A percentile compares a stretch with the other conserved stretches of the same genome.
Evolutionary conservation across 2,888 invertebrate genomes (phyloP).

Genomic region (Tridacna gigas): DNA sequence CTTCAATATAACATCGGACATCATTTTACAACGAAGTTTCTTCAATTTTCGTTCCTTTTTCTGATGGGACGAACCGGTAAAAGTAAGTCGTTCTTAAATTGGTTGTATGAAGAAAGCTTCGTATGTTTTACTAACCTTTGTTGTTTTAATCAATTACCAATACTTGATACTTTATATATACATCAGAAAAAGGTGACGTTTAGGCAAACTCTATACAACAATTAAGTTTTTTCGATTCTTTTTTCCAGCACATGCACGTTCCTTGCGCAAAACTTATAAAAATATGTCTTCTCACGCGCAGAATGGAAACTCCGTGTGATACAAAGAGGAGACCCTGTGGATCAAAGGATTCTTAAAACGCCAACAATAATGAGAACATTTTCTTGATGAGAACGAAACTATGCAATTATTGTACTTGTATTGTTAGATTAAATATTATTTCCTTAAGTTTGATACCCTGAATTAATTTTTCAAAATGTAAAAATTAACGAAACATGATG

Average conservation of each 20-base stretch:
- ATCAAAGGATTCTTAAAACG: background rate
- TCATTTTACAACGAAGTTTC: background rate
- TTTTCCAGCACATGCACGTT: slow-evolving; percentile 75
- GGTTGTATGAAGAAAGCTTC: background rate
- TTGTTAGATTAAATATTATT: no score
- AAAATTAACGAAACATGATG: no score
- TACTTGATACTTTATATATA: slow-evolving; percentile 45
- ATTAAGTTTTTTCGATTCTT: slow-evolving; percentile 22
- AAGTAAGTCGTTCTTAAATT: background rate
- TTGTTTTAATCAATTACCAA: slow-evolving; percentile 2
- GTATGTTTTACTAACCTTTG: slow-evolving; percentile 28
- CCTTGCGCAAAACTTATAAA: slow-evolving; percentile 64
- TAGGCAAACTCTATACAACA: slow-evolving; percentile 20
- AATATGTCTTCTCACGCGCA: slow-evolving; percentile 19
- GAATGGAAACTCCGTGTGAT: slow-evolving; percentile 49
- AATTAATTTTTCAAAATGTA: no score
- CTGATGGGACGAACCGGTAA: slow-evolving; percentile 3
- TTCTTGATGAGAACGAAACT: no score
- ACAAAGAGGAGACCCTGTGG: slow-evolving; percentile 62
- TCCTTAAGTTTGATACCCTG: no score
- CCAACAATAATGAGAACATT: no score
- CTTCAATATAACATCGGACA: no score
- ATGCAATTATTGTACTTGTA: no score
- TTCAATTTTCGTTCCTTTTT: slow-evolving; percentile 22
- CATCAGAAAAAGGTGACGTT: slow-evolving; percentile 55